Evolutionary conservation across 1,140 invertebrate species (phyloP), one percentile per base, ranked within the genome.

Genomic region (Camponotus floridanus): DNA sequence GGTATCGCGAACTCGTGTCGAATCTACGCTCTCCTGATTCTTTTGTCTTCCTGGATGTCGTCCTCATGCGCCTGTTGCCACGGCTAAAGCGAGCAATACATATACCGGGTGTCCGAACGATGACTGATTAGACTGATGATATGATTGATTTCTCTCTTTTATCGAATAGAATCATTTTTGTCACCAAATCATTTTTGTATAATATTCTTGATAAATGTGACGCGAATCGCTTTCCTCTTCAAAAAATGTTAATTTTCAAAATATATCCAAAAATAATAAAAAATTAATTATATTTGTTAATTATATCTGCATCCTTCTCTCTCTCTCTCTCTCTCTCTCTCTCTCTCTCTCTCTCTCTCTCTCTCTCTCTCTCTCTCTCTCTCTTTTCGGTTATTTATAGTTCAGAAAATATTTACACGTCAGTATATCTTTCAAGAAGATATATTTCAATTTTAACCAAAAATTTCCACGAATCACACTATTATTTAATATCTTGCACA

Each of bases 1-100:
- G 91, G 91, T 91, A 92, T 88, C 67, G 80, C 88, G 87, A 90
- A 89, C 91, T 91, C 86, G 64, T 86, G 90, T 88, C 85, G 90
- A 91, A 91, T 91, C 88, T 91, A 91, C 83, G 85, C 74, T 86
- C 64, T 83, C 79, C 86, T 62, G 65, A 71, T 86, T 85, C 83
- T 81, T 90, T 91, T 91, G 86, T 91, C 90, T 85, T 86, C 83
- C 11, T 73, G 62, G 68, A 62, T 48, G 39, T 83, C 31, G 79
- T 83, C 51, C 48, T 39, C 39, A 68, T 36, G 64, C 45, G n/a
- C 8, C 13, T 73, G 68, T 83, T 83, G 55, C 59, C 79, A 74
- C 13, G 42, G 6, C 13, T 57, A 26, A 61, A 48, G 42, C 42
- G 55, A 42, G 33, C 26, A 4, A 71, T 51, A 18, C 59, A 48